Percentiles rank a stretch among this genome's conserved stretches.
Evolutionary conservation across 2,888 invertebrate species (phyloP).

Genomic region (Drosophila lacicola): DNA sequence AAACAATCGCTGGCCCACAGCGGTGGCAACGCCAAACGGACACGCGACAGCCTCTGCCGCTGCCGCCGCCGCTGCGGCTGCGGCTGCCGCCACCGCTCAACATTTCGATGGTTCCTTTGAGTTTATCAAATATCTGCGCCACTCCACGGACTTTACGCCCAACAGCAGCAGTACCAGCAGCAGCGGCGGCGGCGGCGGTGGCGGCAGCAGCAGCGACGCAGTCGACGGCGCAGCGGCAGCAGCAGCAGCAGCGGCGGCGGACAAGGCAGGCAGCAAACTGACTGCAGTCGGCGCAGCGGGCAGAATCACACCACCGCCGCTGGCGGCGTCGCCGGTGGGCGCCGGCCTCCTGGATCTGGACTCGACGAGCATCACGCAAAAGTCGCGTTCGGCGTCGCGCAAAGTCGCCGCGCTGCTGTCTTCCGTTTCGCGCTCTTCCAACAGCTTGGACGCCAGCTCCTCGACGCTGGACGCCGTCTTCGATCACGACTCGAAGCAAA

Average conservation of each 20-base stretch:
- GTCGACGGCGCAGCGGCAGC: slow-evolving; percentile 25
- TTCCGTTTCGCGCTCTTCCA: slow-evolving; percentile 77
- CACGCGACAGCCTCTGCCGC: slow-evolving; percentile 41
- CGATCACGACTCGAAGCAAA: slow-evolving; percentile 85
- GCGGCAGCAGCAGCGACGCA: slow-evolving; percentile 11
- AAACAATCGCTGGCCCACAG: slow-evolving; percentile 78
- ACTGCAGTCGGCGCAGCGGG: slow-evolving; percentile 13
- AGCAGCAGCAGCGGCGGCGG: slow-evolving; percentile 30
- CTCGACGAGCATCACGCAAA: slow-evolving; percentile 81
- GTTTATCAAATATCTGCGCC: slow-evolving; percentile 84
- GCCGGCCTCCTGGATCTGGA: slow-evolving; percentile 83
- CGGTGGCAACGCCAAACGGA: slow-evolving; percentile 71
- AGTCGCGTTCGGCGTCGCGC: slow-evolving; percentile 82
- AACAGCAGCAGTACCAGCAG: slow-evolving; percentile 38
- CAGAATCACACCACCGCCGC: slow-evolving; percentile 49
- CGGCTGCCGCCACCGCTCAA: slow-evolving; percentile 56
- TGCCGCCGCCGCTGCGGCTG: slow-evolving; percentile 31
- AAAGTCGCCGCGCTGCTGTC: slow-evolving; percentile 80
- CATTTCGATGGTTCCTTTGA: slow-evolving; percentile 85
- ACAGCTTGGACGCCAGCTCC: slow-evolving; percentile 76
- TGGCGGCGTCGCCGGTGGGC: slow-evolving; percentile 61
- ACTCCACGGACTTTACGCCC: slow-evolving; percentile 82
- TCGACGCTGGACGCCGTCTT: slow-evolving; percentile 81
- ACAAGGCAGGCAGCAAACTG: slow-evolving; percentile 44
- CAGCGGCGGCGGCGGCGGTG: slow-evolving; percentile 7